A percentile compares a stretch with the other conserved stretches of the same genome.
These are phyloP conservation scores for Stigmatopora nigra DNA, from an alignment of 2,113 vertebrate genomes.

Conservation along the genomic window DNA sequence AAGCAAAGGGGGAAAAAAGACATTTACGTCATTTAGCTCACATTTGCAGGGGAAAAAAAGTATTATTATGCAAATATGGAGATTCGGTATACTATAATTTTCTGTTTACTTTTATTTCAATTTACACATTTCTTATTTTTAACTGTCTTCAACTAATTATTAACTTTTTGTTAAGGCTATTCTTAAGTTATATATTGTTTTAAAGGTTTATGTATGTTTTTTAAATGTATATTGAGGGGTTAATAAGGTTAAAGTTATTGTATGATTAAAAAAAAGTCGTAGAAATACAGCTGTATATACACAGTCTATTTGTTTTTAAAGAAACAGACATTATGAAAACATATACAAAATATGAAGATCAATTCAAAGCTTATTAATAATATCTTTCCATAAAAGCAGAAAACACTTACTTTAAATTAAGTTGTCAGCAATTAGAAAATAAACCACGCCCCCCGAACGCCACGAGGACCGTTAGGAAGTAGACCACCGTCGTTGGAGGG, in stretches of 20 bases:
- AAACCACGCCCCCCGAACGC: slow-evolving; percentile 9
- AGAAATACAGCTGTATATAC: background rate
- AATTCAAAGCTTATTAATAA: background rate
- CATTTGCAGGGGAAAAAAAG: background rate
- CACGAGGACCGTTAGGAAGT: slow-evolving; percentile 17
- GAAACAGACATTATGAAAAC: background rate
- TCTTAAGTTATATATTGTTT: too few species aligned
- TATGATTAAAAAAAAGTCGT: background rate
- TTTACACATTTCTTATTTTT: too few species aligned
- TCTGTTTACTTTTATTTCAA: too few species aligned
- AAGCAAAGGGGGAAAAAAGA: background rate
- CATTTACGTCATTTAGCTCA: background rate
- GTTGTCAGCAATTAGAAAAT: slow-evolving; percentile 11
- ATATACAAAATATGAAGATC: background rate
- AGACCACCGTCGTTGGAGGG: slow-evolving; percentile 5
- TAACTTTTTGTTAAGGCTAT: too few species aligned
- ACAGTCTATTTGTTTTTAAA: background rate
- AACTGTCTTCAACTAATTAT: too few species aligned
- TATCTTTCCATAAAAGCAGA: background rate
- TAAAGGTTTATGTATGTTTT: too few species aligned
- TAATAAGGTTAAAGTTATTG: background rate
- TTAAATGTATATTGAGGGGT: too few species aligned
- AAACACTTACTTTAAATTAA: background rate
- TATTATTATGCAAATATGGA: slow-evolving; percentile 26
- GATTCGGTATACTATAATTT: background rate